Evolutionary conservation across 2,113 vertebrate species (phyloP).

Genomic region (Calyptommatus sinebrachiatus): DNA sequence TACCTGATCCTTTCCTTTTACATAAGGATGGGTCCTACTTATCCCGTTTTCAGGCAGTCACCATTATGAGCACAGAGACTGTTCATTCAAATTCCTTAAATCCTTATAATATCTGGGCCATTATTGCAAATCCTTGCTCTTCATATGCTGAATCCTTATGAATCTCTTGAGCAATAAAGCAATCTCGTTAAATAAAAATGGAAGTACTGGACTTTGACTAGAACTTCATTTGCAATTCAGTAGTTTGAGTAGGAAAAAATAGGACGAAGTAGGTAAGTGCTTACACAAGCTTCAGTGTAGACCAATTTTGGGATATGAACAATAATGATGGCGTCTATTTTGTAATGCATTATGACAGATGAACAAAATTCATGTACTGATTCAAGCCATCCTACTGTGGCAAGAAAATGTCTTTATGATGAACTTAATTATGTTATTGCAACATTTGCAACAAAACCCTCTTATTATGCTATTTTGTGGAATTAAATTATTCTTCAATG

Average conservation of each 20-base stretch:
- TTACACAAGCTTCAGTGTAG: neutral
- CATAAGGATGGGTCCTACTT: too few relatives aligned
- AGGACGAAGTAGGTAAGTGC: slow-evolving; percentile 35
- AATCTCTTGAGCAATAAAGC: slow-evolving; percentile 62
- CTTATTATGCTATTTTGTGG: slow-evolving; percentile 4
- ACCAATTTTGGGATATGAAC: neutral
- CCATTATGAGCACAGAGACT: slow-evolving; percentile 72
- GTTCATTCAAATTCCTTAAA: slow-evolving; percentile 70
- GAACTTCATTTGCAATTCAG: slow-evolving; percentile 66
- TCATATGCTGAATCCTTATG: slow-evolving; percentile 66
- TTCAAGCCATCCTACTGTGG: neutral
- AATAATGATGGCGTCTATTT: neutral
- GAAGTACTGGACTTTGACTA: slow-evolving; percentile 57
- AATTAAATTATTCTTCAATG: slow-evolving; percentile 7
- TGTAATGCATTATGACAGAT: neutral
- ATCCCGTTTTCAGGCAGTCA: too few relatives aligned
- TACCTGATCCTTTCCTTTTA: too few relatives aligned
- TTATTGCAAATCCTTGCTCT: slow-evolving; percentile 71
- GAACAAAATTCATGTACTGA: slow-evolving; percentile 15
- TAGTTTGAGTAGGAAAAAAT: slow-evolving; percentile 46
- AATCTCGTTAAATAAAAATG: slow-evolving; percentile 68
- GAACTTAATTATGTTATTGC: slow-evolving; percentile 23
- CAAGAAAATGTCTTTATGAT: slow-evolving; percentile 5
- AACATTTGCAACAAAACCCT: neutral
- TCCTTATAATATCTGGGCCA: slow-evolving; percentile 66